These are phyloP conservation scores for Drosophila prostipennis DNA, from an alignment of 2,888 invertebrate species.

Conservation along the genomic window DNA sequence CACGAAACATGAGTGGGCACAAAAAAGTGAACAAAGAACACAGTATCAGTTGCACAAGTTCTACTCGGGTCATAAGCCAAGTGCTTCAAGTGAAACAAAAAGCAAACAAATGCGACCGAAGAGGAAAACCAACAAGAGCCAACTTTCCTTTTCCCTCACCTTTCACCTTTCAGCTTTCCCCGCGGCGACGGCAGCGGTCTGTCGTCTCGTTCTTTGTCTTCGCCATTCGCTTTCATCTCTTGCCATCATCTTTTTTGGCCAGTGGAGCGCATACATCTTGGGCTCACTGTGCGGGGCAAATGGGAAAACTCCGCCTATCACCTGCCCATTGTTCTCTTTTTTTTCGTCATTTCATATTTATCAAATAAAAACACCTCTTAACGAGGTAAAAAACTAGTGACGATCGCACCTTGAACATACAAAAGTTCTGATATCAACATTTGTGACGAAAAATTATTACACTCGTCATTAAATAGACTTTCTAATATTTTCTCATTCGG, in stretches of 20 bases:
- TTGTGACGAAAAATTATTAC: too few relatives aligned
- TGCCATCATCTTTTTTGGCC: conserved; percentile 22
- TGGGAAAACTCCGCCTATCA: conserved; percentile 29
- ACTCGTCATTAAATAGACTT: too few relatives aligned
- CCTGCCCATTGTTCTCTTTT: conserved; percentile 24
- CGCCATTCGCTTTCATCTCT: conserved; percentile 25
- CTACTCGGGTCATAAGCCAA: conserved; percentile 39
- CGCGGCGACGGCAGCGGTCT: too few relatives aligned
- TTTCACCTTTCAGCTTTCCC: background rate
- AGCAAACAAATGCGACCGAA: conserved; percentile 16
- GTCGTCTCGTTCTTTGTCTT: background rate
- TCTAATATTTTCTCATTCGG: too few relatives aligned
- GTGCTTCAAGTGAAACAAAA: conserved; percentile 27
- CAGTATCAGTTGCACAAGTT: conserved; percentile 25
- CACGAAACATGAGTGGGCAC: conserved; percentile 14
- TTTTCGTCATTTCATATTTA: conserved; percentile 30
- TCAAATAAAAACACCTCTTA: too few relatives aligned
- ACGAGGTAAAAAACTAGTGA: too few relatives aligned
- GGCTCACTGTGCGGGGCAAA: conserved; percentile 2
- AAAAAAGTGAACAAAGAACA: conserved; percentile 13
- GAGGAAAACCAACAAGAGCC: conserved; percentile 17
- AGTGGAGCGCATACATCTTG: conserved; percentile 33
- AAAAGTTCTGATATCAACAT: too few relatives aligned
- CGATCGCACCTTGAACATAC: too few relatives aligned
- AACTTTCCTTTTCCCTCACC: conserved; percentile 19